Evolutionary conservation across 1,140 invertebrate genomes (phyloP), one percentile per base, ranked within the genome.

Genomic region (Phortica variegata): DNA sequence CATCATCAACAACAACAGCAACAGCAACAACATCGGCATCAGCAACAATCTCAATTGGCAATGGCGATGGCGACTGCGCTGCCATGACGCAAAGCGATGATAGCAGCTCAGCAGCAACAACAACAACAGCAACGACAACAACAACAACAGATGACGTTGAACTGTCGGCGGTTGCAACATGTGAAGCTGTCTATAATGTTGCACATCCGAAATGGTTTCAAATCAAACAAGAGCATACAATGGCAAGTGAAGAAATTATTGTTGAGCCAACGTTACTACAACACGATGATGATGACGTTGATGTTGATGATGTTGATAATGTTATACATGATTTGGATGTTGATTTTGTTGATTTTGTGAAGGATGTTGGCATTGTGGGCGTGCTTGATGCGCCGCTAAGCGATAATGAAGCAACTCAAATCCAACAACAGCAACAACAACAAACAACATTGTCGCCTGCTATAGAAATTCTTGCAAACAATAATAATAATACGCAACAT

Each of bases 291-390:
- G 0, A 47, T 37, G 9, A 41, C 59, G 8, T 20, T 66, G 3
- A 47, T 49, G 19, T 42, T 20, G 19, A 51, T 18, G 38, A 47
- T 20, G 52, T 50, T 16, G 54, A 60, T 26, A 46, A 49, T 21
- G 56, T 68, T 40, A 68, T 63, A 66, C 62, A 62, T 44, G 60
- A 63, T n/a, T n/a, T n/a, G n/a, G n/a, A n/a, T n/a, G n/a, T n/a
- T n/a, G n/a, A n/a, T n/a, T n/a, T n/a, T n/a, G n/a, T n/a, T 68
- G 57, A 60, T 51, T 63, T 66, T 54, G 51, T 47, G 39, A 63
- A 49, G 44, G 63, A 63, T 51, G 63, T 66, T 41, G 57, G 60
- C 42, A 54, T 66, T 40, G 63, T 66, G 23, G 63, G 60, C 38
- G 63, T n/a, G 49, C 6, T 18, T 50, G 6, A 46, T 58, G 23